These are phyloP conservation scores for Clitarchus hookeri DNA, from an alignment of 2,888 invertebrate species.

Conservation along the genomic window DNA sequence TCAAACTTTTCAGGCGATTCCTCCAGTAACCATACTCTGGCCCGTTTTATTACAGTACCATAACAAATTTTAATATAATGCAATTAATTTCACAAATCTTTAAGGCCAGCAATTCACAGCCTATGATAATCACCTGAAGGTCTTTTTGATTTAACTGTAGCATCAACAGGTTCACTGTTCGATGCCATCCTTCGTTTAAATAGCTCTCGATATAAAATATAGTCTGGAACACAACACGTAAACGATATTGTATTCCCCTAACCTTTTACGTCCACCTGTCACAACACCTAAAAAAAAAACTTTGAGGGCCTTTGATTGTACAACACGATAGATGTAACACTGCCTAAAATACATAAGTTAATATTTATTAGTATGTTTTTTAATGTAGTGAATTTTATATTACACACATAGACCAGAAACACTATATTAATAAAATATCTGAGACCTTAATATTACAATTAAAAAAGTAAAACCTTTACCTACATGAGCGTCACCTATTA, in stretches of 20 bases:
- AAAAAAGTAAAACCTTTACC: too few relatives aligned
- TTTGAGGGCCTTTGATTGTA: background rate
- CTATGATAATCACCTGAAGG: slow-evolving; percentile 57
- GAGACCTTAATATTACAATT: background rate
- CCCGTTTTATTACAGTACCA: too few relatives aligned
- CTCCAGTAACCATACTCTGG: too few relatives aligned
- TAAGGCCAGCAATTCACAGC: too few relatives aligned
- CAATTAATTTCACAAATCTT: too few relatives aligned
- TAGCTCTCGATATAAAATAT: background rate
- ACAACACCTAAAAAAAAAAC: background rate
- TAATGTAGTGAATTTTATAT: too few relatives aligned
- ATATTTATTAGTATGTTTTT: too few relatives aligned
- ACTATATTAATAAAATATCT: background rate
- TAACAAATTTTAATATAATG: too few relatives aligned
- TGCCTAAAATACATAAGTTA: too few relatives aligned
- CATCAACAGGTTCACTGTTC: slow-evolving; percentile 52
- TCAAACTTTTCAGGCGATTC: too few relatives aligned
- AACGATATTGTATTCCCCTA: background rate
- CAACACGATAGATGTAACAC: background rate
- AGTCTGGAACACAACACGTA: background rate
- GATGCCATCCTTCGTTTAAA: slow-evolving; percentile 48
- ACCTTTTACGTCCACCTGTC: slow-evolving; percentile 10
- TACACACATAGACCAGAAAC: too few relatives aligned
- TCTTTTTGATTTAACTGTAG: slow-evolving; percentile 58
- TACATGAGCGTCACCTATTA: background rate